Evolutionary conservation across 2,888 invertebrate genomes (phyloP).

Genomic region (Acanthopleura granulata): DNA sequence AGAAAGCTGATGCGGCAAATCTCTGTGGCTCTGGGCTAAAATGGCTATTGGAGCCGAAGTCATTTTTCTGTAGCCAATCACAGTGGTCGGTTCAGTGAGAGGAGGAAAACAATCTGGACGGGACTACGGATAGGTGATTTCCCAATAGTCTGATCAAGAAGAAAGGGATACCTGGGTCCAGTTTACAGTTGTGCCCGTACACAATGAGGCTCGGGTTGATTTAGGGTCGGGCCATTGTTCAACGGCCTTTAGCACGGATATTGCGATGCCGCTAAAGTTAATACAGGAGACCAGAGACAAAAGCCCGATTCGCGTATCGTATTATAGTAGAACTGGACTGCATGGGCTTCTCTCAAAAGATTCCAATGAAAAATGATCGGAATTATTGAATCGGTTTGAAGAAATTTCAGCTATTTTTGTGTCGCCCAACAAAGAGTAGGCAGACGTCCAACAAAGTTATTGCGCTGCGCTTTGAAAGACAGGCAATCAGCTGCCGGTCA

Average conservation of each 20-base stretch:
- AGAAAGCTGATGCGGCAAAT: too few species aligned
- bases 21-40: too few species aligned
- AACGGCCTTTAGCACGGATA: neutral
- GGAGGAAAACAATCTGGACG: too few species aligned
- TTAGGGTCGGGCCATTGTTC: neutral
- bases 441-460: neutral
- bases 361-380: constrained; percentile 7
- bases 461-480: neutral
- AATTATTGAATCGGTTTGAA: constrained; percentile 1
- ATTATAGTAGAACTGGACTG: neutral
- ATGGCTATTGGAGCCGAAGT: too few species aligned
- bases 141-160: neutral
- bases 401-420: constrained; percentile 10
- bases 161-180: constrained; percentile 4
- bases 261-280: neutral
- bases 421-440: neutral
- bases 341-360: neutral
- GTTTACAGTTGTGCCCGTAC: neutral
- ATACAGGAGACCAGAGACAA: neutral
- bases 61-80: too few species aligned
- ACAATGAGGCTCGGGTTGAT: constrained; percentile 4
- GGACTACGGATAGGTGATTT: too few species aligned
- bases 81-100: too few species aligned
- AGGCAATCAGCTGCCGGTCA: neutral
- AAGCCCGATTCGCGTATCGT: constrained; percentile 1